Base-by-base conservation (phyloP, 2,797 vertebrate species). In the Phaenicophaeus curvirostris region DNA sequence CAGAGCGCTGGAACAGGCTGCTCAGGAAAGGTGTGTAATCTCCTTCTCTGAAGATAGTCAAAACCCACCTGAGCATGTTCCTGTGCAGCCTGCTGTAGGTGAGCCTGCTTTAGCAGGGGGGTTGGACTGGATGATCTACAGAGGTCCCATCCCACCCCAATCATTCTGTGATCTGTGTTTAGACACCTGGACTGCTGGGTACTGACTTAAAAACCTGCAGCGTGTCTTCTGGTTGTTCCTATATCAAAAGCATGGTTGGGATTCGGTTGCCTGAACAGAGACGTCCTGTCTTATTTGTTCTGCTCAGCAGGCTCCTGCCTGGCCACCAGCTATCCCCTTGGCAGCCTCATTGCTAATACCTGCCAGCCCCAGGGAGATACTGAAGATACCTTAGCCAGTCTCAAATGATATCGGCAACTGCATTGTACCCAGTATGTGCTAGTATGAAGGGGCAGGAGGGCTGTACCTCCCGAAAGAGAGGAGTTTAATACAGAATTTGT, bases 321-420 rank as follows among this genome's bases (percentile, higher is more conserved):
- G 65, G 76, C 37, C 21, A 78, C 19, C 54, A 78, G 42, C 58
- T 84, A 8, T 55, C 53, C 13, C 16, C 6, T 37, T 58, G 58
- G 23, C 44, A 33, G 12, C 30, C 11, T 59, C 19, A 8, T 16
- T 58, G 53, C 31, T 35, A 23, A 39, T 23, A 39, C n/a, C 23
- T 55, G 35, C 44, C 39, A 71, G 30, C 57, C 27, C 42, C 17
- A 4, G 13, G 41, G 31, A 72, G 27, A 44, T 44, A 44, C 18
- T 42, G 16, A 44, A 44, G 42, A 19, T 41, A 37, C 30, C n/a
- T 42, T 17, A 31, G 57, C n/a, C 0, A 0, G n/a, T 71, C 75
- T 53, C 50, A 68, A 6, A 35, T 17, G 46, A 37, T 30, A 37
- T 61, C 28, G 41, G 71, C 35, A 67, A 33, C 35, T 92, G 51